Conservation (phyloP, 1,140 invertebrate species). For the Chionoecetes opilio region DNA sequence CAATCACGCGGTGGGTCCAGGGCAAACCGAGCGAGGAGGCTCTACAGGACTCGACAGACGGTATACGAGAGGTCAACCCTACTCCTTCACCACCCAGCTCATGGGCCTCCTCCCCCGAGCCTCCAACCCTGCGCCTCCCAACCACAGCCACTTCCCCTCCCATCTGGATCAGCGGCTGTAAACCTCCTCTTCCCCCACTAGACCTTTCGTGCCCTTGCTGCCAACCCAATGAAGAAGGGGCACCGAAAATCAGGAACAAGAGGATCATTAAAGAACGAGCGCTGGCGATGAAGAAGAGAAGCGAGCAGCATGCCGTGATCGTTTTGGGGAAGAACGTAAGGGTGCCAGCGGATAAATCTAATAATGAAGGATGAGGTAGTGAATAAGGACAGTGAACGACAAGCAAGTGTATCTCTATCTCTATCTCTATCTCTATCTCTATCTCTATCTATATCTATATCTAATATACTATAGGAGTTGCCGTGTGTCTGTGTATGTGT, state of each 20-base stretch:
- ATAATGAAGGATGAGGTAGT: background rate
- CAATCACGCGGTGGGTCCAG: background rate
- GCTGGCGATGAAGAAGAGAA: background rate
- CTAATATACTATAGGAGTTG: no score
- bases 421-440: no score
- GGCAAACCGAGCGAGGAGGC: background rate
- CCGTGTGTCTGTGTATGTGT: no score
- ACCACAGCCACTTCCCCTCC: background rate
- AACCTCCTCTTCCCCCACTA: background rate
- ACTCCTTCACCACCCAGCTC: background rate
- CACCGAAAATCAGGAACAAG: background rate
- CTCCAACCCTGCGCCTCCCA: background rate
- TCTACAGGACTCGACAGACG: background rate
- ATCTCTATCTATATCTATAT: no score
- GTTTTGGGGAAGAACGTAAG: no score
- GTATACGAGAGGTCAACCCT: background rate
- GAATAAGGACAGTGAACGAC: background rate
- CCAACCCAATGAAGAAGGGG: background rate
- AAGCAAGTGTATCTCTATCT: background rate
- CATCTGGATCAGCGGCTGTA: background rate
- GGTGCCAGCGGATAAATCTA: background rate
- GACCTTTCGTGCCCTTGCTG: background rate
- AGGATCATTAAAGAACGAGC: background rate
- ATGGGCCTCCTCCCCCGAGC: background rate
- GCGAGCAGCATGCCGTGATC: no score